Percentiles rank a stretch among this genome's conserved stretches.
These are phyloP conservation scores for Sebastes steindachneri DNA, from an alignment of 2,797 vertebrate species.

Conservation along the genomic window DNA sequence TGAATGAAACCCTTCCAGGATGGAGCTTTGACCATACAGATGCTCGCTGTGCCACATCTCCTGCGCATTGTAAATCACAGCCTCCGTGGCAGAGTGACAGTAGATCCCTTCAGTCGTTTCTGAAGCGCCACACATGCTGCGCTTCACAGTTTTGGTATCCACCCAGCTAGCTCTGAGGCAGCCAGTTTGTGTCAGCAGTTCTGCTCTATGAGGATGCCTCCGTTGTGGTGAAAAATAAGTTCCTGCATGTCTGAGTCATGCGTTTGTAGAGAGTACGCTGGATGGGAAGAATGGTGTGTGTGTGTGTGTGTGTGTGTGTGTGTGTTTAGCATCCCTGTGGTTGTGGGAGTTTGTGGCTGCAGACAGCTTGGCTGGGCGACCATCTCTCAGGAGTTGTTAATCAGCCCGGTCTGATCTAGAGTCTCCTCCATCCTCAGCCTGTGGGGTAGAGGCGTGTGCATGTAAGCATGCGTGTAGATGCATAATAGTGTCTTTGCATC, in stretches of 20 bases:
- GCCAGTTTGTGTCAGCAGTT: constrained; percentile 77
- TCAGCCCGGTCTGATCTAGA: constrained; percentile 65
- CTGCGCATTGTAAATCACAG: constrained; percentile 39
- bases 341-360: constrained; percentile 74
- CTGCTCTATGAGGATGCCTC: constrained; percentile 69
- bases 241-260: constrained; percentile 75
- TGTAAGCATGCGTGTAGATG: constrained; percentile 37
- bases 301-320: constrained; percentile 46
- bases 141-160: constrained; percentile 56
- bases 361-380: constrained; percentile 76
- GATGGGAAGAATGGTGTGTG: constrained; percentile 52
- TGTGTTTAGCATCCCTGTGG: constrained; percentile 64
- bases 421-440: constrained; percentile 52
- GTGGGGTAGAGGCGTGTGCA: constrained; percentile 40
- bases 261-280: constrained; percentile 57
- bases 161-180: constrained; percentile 59
- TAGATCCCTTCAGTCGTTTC: constrained; percentile 31
- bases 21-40: constrained; percentile 18
- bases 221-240: constrained; percentile 77
- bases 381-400: constrained; percentile 76
- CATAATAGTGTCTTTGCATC: constrained; percentile 26
- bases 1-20: constrained; percentile 26
- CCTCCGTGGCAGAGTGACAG: constrained; percentile 47
- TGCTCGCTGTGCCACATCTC: constrained; percentile 27
- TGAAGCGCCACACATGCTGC: constrained; percentile 62